Evolutionary conservation across 2,797 vertebrate species (phyloP).

Genomic region (Oreochromis mossambicus): DNA sequence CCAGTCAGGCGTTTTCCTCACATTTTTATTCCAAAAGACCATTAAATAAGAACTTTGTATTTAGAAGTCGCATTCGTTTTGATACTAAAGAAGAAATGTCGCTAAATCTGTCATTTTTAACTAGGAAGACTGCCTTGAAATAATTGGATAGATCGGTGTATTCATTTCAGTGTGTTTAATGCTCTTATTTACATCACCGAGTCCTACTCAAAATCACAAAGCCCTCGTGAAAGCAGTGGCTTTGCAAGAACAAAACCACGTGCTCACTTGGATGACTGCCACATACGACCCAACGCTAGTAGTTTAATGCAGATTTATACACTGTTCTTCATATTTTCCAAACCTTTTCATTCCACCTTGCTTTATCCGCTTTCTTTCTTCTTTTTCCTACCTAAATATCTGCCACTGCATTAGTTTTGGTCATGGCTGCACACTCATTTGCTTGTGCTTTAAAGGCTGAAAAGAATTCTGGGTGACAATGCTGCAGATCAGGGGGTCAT

Average conservation of each 20-base stretch:
- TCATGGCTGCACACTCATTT: slow-evolving; percentile 23
- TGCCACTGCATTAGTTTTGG: slow-evolving; percentile 15
- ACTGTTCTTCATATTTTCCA: background rate
- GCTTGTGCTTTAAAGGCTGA: slow-evolving; percentile 17
- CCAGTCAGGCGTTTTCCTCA: background rate
- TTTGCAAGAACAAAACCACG: background rate
- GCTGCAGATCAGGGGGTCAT: slow-evolving; percentile 28
- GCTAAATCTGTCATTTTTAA: background rate
- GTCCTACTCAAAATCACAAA: background rate
- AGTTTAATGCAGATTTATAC: slow-evolving; percentile 4
- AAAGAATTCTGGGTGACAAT: slow-evolving; percentile 41
- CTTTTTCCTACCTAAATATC: background rate
- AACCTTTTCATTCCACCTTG: slow-evolving; percentile 7
- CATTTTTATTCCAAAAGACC: background rate
- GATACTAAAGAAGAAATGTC: background rate
- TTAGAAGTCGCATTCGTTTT: background rate
- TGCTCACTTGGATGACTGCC: background rate
- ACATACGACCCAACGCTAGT: background rate
- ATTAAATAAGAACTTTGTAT: background rate
- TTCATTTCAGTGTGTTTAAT: background rate
- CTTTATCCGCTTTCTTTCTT: slow-evolving; percentile 10
- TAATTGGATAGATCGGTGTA: background rate
- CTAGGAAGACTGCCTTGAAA: slow-evolving; percentile 2
- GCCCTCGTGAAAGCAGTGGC: background rate
- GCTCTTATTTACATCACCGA: background rate